phyloP scores from a whole-genome alignment of 64 coral and sea anemone species.

The Montipora cactus region DNA sequence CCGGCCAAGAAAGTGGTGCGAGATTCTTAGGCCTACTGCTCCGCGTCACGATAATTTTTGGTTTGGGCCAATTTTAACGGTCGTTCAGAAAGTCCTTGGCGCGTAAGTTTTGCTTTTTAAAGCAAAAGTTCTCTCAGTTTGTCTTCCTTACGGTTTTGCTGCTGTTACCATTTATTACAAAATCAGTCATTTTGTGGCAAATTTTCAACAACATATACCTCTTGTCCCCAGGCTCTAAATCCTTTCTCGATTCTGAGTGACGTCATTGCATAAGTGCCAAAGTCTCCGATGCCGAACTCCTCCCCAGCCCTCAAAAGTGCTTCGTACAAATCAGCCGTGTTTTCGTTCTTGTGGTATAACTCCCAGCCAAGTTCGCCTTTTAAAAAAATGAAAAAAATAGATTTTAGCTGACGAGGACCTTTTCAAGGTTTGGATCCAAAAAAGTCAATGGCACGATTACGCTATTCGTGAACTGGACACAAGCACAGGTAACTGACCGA shows the following conservation, averaged over 20 bases:
- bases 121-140: no score
- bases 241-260: constrained; percentile 92
- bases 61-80: no score
- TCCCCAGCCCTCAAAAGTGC: constrained; percentile 88
- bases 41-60: no score
- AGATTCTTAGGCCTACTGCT: no score
- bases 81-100: no score
- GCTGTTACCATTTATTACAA: no score
- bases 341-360: constrained; percentile 83
- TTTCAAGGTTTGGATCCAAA: background rate
- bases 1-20: no score
- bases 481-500: no score
- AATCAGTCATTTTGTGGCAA: background rate
- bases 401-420: background rate
- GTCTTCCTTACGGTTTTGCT: no score
- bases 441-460: no score
- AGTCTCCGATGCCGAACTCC: constrained; percentile 95
- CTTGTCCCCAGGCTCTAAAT: constrained; percentile 92
- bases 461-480: no score
- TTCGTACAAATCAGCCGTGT: constrained; percentile 79
- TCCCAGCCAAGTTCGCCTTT: constrained; percentile 97
- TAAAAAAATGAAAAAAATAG: background rate
- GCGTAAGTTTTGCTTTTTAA: no score
- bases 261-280: constrained; percentile 95
- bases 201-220: constrained; percentile 46